phyloP scores from a whole-genome alignment of 2,888 invertebrate genomes.

The Gari tellinella region DNA sequence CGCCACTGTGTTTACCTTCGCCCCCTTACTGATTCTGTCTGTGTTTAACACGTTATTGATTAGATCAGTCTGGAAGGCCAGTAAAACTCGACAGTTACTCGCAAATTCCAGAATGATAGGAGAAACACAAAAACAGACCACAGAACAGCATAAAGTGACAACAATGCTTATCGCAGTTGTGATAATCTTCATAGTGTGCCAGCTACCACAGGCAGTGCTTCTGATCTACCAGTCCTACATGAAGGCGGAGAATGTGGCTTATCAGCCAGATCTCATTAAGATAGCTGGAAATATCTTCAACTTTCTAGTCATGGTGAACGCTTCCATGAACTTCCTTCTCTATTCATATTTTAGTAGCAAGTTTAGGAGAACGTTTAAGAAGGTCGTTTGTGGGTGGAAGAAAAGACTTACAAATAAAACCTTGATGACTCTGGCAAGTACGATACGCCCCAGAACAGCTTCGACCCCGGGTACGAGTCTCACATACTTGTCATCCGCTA shows the following conservation, averaged over 20 bases:
- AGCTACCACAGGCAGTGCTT: constrained; percentile 88
- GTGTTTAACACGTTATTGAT: constrained; percentile 91
- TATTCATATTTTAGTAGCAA: constrained; percentile 91
- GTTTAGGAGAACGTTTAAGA: constrained; percentile 87
- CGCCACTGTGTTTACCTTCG: constrained; percentile 84
- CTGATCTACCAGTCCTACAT: constrained; percentile 85
- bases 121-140: constrained; percentile 54
- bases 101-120: constrained; percentile 81
- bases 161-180: constrained; percentile 91
- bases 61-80: constrained; percentile 85
- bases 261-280: constrained; percentile 52
- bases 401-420: no score
- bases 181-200: constrained; percentile 90
- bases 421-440: no score
- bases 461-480: no score
- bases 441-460: no score
- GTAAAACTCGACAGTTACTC: constrained; percentile 70
- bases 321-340: constrained; percentile 91
- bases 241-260: constrained; percentile 55
- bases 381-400: constrained; percentile 63
- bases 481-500: no score
- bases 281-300: constrained; percentile 90
- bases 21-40: constrained; percentile 89
- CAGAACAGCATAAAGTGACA: constrained; percentile 87
- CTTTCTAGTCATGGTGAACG: constrained; percentile 89